These are phyloP conservation scores for Pseudorhiza aurosa DNA, from an alignment of 30 jellyfish, hydroid and myxozoan species.

Conservation along the genomic window DNA sequence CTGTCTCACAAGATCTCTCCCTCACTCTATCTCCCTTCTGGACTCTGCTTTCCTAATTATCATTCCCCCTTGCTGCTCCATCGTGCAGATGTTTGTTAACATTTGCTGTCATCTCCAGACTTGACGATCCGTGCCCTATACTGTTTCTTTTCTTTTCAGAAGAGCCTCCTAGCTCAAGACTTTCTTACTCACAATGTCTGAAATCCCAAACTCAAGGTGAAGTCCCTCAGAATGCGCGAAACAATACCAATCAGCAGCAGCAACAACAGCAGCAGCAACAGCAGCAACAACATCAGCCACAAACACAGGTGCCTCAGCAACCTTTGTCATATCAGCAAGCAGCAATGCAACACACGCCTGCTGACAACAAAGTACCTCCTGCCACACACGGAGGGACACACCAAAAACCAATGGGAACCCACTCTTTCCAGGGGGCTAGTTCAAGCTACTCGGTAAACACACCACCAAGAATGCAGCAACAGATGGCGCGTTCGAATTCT, in stretches of 20 bases:
- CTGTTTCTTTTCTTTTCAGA: slow-evolving; percentile 7
- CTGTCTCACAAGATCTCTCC: too few relatives aligned
- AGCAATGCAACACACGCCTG: neutral
- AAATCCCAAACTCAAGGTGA: neutral
- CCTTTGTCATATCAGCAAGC: slow-evolving; percentile 17
- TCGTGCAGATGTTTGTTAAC: too few relatives aligned
- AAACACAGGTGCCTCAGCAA: neutral
- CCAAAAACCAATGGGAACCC: slow-evolving; percentile 24
- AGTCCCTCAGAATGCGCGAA: neutral
- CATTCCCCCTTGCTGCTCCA: too few relatives aligned
- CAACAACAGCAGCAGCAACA: slow-evolving; percentile 15
- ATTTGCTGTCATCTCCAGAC: too few relatives aligned
- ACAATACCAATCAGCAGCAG: slow-evolving; percentile 15
- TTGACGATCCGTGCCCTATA: too few relatives aligned
- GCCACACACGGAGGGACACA: neutral
- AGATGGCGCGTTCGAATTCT: neutral
- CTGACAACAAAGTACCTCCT: slow-evolving; percentile 9
- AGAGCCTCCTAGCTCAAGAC: slow-evolving; percentile 15
- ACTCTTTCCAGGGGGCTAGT: slow-evolving; percentile 10
- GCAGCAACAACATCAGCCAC: neutral
- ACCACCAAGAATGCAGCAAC: slow-evolving; percentile 67
- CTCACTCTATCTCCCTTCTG: too few relatives aligned
- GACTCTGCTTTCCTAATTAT: too few relatives aligned
- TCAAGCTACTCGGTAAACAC: neutral
- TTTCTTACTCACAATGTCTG: slow-evolving; percentile 17